Evolutionary conservation across 2,888 invertebrate genomes (phyloP).

Genomic region (Osmoderma eremita): DNA sequence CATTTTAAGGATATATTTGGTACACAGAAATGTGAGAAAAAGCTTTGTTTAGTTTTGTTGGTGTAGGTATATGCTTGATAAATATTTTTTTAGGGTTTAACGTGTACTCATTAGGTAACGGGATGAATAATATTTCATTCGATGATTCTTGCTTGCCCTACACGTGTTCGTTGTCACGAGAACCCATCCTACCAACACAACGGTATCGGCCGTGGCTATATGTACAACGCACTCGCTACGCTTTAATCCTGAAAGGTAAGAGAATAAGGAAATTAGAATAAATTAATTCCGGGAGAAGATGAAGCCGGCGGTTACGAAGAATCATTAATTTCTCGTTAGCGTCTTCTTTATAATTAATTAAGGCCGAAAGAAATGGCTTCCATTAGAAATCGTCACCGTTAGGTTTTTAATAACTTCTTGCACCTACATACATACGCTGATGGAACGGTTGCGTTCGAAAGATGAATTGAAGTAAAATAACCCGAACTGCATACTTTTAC

Average conservation of each 20-base stretch:
- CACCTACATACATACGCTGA: no score
- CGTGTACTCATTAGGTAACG: no score
- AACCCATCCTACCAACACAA: not conserved
- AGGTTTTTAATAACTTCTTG: no score
- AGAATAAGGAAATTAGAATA: slow-evolving; percentile 16
- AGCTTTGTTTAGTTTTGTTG: no score
- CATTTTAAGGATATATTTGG: not conserved
- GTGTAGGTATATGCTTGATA: no score
- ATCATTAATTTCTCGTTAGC: slow-evolving; percentile 24
- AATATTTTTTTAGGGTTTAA: no score
- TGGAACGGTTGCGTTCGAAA: no score
- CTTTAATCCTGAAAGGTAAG: not conserved
- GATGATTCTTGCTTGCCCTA: no score
- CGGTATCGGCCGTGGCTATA: no score
- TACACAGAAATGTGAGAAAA: not conserved
- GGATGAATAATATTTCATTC: no score
- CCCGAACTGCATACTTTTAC: no score
- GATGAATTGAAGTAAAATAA: no score
- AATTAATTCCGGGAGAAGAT: slow-evolving; percentile 12
- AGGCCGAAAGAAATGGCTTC: slow-evolving; percentile 12
- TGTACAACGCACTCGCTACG: not conserved
- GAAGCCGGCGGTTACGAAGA: not conserved
- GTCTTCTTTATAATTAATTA: slow-evolving; percentile 27
- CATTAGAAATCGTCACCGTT: slow-evolving; percentile 11
- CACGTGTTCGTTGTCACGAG: slow-evolving; percentile 18